phyloP scores from a whole-genome alignment of 2,888 invertebrate genomes.

The Caenorhabditis panamensis region DNA sequence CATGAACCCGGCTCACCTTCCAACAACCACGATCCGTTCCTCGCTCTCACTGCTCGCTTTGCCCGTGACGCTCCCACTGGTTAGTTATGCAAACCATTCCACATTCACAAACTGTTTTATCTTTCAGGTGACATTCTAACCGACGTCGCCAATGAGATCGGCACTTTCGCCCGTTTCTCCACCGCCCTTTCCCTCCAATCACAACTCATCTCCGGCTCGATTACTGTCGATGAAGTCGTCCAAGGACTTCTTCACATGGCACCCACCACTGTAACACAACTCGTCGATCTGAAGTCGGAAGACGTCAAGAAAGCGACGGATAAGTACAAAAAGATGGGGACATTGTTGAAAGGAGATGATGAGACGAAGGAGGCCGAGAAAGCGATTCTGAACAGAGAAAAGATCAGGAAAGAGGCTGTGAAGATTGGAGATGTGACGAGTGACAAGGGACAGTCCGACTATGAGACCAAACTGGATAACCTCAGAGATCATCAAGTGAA shows the following conservation, averaged over 20 bases:
- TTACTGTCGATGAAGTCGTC: conserved; percentile 1
- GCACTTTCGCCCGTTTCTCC: not conserved
- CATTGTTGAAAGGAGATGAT: not conserved
- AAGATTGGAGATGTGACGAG: not conserved
- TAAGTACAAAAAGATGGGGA: not conserved
- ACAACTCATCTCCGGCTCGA: not conserved
- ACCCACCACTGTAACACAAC: not conserved
- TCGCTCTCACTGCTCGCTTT: too few relatives aligned
- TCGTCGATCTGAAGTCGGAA: not conserved
- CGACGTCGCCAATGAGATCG: not conserved
- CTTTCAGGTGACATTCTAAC: conserved; percentile 3
- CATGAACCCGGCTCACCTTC: too few relatives aligned
- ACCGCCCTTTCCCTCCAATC: conserved; percentile 4
- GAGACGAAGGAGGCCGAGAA: not conserved
- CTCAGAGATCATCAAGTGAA: too few relatives aligned
- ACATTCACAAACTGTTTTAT: not conserved
- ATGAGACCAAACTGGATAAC: too few relatives aligned
- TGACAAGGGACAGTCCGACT: not conserved
- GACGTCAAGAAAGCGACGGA: not conserved
- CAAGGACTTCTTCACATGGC: conserved; percentile 9
- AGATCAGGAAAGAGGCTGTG: not conserved
- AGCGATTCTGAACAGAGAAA: not conserved
- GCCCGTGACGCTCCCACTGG: too few relatives aligned
- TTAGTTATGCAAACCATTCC: too few relatives aligned
- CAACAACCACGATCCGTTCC: too few relatives aligned